Evolutionary conservation across 1,140 invertebrate species (phyloP).

Genomic region (Platorchestia sp.): DNA sequence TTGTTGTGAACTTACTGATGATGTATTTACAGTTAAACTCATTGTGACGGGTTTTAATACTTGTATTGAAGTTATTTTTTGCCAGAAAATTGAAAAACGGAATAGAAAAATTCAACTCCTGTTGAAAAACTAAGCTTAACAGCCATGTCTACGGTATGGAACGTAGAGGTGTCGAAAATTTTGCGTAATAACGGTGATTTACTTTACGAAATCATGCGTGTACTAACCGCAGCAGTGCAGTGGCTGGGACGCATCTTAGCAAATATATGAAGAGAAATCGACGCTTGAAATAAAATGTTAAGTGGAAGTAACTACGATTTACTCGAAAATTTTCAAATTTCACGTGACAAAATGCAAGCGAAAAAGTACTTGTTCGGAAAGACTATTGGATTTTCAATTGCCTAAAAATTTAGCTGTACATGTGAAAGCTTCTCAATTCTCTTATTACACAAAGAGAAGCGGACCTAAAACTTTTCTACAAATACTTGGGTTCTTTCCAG

Average conservation of each 20-base stretch:
- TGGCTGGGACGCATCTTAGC: too few relatives aligned
- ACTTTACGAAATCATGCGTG: not conserved
- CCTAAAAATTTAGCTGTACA: not conserved
- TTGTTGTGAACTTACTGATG: not conserved
- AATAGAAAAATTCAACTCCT: not conserved
- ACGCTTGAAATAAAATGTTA: not conserved
- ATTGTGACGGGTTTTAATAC: not conserved
- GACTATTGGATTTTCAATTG: not conserved
- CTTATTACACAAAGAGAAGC: not conserved
- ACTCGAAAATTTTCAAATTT: not conserved
- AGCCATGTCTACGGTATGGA: not conserved
- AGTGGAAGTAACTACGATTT: not conserved
- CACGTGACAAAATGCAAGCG: too few relatives aligned
- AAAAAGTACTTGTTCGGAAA: too few relatives aligned
- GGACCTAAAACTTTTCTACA: not conserved
- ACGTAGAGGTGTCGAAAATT: not conserved
- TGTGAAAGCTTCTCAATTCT: not conserved
- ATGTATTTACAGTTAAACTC: not conserved
- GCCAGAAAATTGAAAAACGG: not conserved
- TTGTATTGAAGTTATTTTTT: not conserved
- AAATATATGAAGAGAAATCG: too few relatives aligned
- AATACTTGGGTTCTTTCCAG: conserved; percentile 71
- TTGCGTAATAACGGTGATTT: not conserved
- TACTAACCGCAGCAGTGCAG: too few relatives aligned
- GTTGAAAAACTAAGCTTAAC: not conserved